Conservation (phyloP, 2,888 invertebrate genomes). For the Hirtodrosophila histrioides region DNA sequence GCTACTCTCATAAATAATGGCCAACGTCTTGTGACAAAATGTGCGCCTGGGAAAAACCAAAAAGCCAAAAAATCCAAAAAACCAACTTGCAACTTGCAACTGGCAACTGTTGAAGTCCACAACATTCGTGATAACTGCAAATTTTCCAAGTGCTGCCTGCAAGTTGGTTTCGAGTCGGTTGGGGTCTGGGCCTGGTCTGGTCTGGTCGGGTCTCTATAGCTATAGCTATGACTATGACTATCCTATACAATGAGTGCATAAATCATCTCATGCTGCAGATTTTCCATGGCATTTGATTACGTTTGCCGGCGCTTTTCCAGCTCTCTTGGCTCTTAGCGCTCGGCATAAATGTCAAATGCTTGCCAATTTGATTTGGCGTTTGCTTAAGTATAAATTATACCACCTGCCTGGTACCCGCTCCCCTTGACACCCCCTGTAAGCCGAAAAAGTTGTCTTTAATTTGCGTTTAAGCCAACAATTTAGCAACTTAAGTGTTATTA, state of each 20-base stretch:
- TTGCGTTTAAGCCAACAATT: conserved; percentile 71
- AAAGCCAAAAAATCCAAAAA: conserved; percentile 19
- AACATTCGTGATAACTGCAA: conserved; percentile 76
- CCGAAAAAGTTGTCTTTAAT: conserved; percentile 62
- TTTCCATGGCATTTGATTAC: conserved; percentile 62
- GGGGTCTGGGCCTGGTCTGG: conserved; percentile 9
- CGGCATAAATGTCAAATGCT: conserved; percentile 77
- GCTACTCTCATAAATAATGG: conserved; percentile 65
- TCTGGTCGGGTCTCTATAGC: conserved; percentile 22
- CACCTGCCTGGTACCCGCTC: conserved; percentile 34
- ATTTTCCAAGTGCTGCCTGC: conserved; percentile 54
- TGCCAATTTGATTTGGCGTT: conserved; percentile 77
- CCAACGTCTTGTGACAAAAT: conserved; percentile 74
- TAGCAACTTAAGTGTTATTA: conserved; percentile 76
- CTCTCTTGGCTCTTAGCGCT: conserved; percentile 28
- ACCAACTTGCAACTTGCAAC: conserved; percentile 17
- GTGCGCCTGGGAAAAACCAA: conserved; percentile 70
- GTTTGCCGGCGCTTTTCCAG: conserved; percentile 36
- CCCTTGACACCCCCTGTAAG: conserved; percentile 1
- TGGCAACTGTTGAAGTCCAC: conserved; percentile 21
- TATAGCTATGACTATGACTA: conserved; percentile 15
- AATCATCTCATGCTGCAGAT: conserved; percentile 60
- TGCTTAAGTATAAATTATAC: conserved; percentile 72
- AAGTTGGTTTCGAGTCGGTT: conserved; percentile 4
- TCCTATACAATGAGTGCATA: conserved; percentile 77